phyloP scores from a whole-genome alignment of 2,113 vertebrate genomes.

The Urocynchramus pylzowi region DNA sequence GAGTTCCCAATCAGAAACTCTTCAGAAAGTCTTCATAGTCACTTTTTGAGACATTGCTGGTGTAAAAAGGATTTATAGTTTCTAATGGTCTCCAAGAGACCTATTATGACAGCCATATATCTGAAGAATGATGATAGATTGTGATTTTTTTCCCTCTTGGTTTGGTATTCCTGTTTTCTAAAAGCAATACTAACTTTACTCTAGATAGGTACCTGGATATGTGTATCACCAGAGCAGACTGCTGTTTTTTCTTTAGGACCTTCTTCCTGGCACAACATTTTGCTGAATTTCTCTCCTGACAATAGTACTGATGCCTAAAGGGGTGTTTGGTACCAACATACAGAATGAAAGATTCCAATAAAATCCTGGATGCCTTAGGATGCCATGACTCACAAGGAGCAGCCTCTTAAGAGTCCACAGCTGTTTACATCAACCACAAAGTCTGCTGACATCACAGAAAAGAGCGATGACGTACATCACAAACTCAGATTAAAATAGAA shows the following conservation, averaged over 20 bases:
- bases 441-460: neutral
- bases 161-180: neutral
- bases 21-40: neutral
- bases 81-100: neutral
- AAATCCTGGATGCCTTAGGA: neutral
- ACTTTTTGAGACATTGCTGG: neutral
- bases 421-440: neutral
- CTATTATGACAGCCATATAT: neutral
- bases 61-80: neutral
- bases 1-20: neutral
- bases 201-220: neutral
- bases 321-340: neutral
- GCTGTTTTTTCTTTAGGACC: neutral
- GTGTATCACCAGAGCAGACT: neutral
- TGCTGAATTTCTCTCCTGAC: neutral
- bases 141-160: neutral
- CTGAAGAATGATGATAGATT: neutral
- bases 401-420: neutral
- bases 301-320: neutral
- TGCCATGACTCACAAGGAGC: constrained; percentile 14
- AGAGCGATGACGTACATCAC: neutral
- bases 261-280: neutral
- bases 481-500: neutral
- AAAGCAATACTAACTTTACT: neutral
- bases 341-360: neutral